Base-by-base conservation (phyloP, 2,888 invertebrate genomes). In the Epistrophella euchroma region DNA sequence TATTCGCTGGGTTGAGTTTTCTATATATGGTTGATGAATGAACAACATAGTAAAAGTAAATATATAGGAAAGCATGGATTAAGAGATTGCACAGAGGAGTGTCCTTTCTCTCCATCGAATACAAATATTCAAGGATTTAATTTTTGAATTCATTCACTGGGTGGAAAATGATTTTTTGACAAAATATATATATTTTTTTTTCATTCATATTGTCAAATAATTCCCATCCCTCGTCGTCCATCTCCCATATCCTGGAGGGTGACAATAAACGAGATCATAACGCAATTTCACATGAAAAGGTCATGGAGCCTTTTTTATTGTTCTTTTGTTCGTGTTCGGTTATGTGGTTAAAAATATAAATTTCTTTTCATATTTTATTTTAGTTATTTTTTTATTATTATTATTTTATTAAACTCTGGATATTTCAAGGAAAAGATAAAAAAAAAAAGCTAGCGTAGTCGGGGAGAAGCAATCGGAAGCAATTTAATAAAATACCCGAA, bases 261-360 rank as follows among this genome's bases (percentile, higher is more conserved):
- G 82, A 86, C 74, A 86, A 86, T 82, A 82, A 86, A 77, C 58
- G 70, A 71, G 64, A 74, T 86, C 77, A 86, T 82, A 74, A 86
- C 82, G 77, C 77, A 82, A 86, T 86, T 82, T 78, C 86, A 74
- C 70, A 71, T 78, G 52, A 86, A 86, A 86, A 82, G 78, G 74
- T 82, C 82, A 82, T 74, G 73, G 60, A 70, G 22, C 4, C 9
- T 2, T 64, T 62, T 35, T 19, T 47, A 47, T 45, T 43, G 73
- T 70, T 32, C 84, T 64, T 80, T 84, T 84, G 79, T 84, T 75
- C 74, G 52, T 70, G 75, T 55, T 66, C 84, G 55, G 71, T 80
- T 84, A 72, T 84, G 84, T 75, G 84, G 84, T 84, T 80, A 75
- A 84, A 84, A 84, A 75, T 80, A 71, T 74, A 64, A 80, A 60